Evolutionary conservation across 2,888 invertebrate species (phyloP).

Genomic region (Chrysotoxum bicinctum): DNA sequence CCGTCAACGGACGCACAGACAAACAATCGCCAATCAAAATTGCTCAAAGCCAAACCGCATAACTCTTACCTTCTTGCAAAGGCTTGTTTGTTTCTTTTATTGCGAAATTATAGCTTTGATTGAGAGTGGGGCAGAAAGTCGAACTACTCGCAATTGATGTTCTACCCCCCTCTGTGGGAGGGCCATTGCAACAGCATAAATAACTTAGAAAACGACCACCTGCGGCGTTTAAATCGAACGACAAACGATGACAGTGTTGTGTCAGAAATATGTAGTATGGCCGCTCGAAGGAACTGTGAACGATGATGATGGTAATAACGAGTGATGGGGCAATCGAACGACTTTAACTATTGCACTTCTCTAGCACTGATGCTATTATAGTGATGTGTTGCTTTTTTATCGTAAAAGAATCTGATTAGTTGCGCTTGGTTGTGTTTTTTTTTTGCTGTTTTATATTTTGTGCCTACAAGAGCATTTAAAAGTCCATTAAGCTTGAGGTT

Average conservation of each 20-base stretch:
- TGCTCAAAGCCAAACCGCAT: neutral
- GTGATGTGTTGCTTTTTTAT: neutral
- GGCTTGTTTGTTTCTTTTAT: neutral
- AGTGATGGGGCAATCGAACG: conserved; percentile 63
- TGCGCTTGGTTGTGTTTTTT: conserved; percentile 33
- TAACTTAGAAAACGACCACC: conserved; percentile 57
- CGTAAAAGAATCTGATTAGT: conserved; percentile 40
- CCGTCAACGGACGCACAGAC: conserved; percentile 29
- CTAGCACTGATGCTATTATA: conserved; percentile 8
- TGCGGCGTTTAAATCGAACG: conserved; percentile 61
- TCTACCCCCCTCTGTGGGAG: conserved; percentile 23
- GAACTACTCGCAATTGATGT: neutral
- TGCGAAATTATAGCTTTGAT: conserved; percentile 48
- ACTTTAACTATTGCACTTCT: conserved; percentile 39
- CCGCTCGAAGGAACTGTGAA: neutral
- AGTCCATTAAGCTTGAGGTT: conserved; percentile 25
- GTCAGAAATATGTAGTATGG: conserved; percentile 33
- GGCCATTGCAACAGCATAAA: conserved; percentile 11
- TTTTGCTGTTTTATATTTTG: neutral
- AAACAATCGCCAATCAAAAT: conserved; percentile 63
- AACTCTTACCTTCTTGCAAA: conserved; percentile 9
- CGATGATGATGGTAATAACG: conserved; percentile 34
- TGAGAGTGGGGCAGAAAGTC: neutral
- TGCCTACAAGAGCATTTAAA: conserved; percentile 33
- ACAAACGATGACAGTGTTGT: conserved; percentile 65